Evolutionary conservation across 2,113 vertebrate species (phyloP).

Genomic region (Cinclus mexicanus): DNA sequence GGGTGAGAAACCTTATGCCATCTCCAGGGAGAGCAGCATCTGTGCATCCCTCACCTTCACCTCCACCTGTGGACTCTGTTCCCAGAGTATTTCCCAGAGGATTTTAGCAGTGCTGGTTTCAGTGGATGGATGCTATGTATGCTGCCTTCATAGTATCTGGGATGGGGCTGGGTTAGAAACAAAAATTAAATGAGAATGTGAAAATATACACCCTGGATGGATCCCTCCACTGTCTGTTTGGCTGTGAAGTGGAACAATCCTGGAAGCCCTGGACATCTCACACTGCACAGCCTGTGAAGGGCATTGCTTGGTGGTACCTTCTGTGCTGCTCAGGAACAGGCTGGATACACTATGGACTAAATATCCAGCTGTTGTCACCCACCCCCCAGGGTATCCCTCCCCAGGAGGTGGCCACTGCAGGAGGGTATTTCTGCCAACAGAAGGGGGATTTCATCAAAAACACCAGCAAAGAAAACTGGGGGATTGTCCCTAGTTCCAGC

Average conservation of each 20-base stretch:
- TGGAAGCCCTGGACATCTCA: background rate
- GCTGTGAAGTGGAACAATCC: background rate
- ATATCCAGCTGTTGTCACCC: too few species aligned
- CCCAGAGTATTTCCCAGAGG: background rate
- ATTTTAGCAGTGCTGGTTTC: background rate
- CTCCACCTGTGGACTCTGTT: fast-evolving
- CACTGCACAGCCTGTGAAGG: background rate
- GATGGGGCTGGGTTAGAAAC: background rate
- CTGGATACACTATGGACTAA: background rate
- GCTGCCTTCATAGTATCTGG: background rate
- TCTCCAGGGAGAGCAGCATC: background rate
- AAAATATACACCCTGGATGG: background rate
- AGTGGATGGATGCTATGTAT: fast-evolving
- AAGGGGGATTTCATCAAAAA: background rate
- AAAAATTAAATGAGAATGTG: background rate
- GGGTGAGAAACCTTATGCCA: background rate
- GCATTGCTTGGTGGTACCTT: background rate
- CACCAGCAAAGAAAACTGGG: background rate
- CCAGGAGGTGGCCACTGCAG: background rate
- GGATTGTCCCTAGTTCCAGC: background rate
- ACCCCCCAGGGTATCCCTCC: fast-evolving
- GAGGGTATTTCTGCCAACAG: background rate
- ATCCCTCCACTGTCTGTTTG: fast-evolving
- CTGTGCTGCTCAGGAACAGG: background rate
- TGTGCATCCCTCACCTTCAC: background rate